Evolutionary conservation across 2,113 vertebrate genomes (phyloP).

Genomic region (Lepus americanus): DNA sequence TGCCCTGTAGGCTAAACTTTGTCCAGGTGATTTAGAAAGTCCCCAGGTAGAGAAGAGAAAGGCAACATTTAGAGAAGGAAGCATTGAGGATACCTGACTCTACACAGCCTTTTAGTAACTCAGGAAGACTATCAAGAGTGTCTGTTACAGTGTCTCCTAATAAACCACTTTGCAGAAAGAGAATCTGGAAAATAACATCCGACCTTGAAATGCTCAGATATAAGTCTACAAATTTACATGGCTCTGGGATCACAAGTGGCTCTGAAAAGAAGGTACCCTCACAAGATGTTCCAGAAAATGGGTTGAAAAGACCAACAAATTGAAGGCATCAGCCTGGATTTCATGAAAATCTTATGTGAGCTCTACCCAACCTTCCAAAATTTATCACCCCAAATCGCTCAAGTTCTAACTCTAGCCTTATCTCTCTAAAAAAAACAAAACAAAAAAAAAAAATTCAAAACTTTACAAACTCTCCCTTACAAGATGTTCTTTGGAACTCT

Average conservation of each 20-base stretch:
- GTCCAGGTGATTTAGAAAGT: neutral
- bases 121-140: neutral
- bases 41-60: neutral
- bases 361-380: neutral
- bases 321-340: neutral
- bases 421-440: neutral
- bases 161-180: neutral
- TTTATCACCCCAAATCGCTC: neutral
- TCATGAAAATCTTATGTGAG: neutral
- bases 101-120: neutral
- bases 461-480: neutral
- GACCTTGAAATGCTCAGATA: neutral
- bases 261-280: neutral
- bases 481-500: neutral
- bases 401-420: neutral
- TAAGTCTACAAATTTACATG: neutral
- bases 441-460: neutral
- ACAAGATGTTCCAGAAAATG: neutral
- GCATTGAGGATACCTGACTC: neutral
- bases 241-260: neutral
- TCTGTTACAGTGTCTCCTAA: neutral
- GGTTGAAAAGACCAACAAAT: neutral
- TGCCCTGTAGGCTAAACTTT: neutral
- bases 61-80: neutral
- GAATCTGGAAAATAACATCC: neutral